Evolutionary conservation across 2,113 vertebrate genomes (phyloP), one percentile per base, ranked within the genome.

Genomic region (Camarhynchus parvulus): DNA sequence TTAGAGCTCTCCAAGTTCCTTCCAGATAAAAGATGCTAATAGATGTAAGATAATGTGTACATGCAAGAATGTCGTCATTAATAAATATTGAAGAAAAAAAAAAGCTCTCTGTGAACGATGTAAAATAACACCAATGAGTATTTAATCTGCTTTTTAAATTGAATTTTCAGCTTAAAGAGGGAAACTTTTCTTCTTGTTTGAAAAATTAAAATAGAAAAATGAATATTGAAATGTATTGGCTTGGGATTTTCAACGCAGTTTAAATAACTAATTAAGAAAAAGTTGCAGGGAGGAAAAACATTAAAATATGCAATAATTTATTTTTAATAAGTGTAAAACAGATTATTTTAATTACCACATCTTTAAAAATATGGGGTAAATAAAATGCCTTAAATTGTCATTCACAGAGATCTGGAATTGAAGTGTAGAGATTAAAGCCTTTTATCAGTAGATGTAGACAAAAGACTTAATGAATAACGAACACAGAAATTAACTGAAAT

Each of bases 261-360:
- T 97, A 96, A 97, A 96, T 97, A 97, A 97, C 96, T 97, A 97
- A 97, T 97, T 97, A 97, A 97, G 96, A 95, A 97, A 97, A 97
- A 96, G 94, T 97, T 97, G 90, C 93, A 95, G 92, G 90, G 95
- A 97, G 91, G 93, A 97, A 97, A 96, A 96, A 95, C 96, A 96
- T 97, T 97, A 96, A 97, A 97, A 97, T 96, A 96, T 97, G 96
- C 95, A 97, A 96, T 97, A 97, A 97, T 97, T 97, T 97, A 97
- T 97, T 97, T 97, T 97, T 97, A 97, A 97, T 97, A 97, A 97
- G 94, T 80, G 81, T 95, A 97, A 95, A 97, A 77, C 92, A 97
- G 95, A 97, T 97, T 97, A 97, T 96, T 97, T 97, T 97, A 97
- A 97, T 97, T 97, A 96, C 92, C 18, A n/a, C 90, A 30, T 84